A percentile compares a stretch with the other conserved stretches of the same genome.
Conservation (phyloP, 2,113 vertebrate genomes). For the Diadophis punctatus region DNA sequence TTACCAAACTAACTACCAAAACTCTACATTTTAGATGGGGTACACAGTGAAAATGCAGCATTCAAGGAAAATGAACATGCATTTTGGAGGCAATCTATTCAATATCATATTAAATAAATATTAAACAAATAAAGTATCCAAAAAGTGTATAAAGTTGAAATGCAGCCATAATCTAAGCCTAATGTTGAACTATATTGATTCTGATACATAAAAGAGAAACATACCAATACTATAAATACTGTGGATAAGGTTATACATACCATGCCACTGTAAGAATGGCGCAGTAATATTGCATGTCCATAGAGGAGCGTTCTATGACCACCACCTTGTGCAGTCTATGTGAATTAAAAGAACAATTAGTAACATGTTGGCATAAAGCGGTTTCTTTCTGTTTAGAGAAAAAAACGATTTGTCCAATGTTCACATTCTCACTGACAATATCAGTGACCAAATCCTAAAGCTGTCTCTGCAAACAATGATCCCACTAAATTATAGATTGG, state of each 20-base stretch:
- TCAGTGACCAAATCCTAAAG: background rate
- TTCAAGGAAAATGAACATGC: background rate
- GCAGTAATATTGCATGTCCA: conserved; percentile 88
- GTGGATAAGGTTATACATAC: conserved; percentile 63
- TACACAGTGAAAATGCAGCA: background rate
- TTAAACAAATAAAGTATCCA: background rate
- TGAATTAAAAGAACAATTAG: conserved; percentile 2
- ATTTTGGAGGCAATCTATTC: background rate
- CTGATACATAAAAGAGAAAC: background rate
- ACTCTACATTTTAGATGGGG: background rate
- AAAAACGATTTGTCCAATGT: background rate
- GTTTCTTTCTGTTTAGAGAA: background rate
- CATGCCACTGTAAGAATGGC: conserved; percentile 96
- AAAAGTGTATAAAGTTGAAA: background rate
- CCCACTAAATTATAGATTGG: background rate
- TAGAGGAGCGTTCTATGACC: conserved; percentile 92
- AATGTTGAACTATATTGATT: background rate
- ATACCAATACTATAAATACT: rapidly evolving
- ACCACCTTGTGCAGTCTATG: conserved; percentile 86
- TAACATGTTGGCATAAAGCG: background rate
- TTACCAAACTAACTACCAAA: background rate
- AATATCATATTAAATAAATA: background rate
- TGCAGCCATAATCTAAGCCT: background rate
- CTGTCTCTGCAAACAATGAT: background rate
- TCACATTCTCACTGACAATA: background rate